A percentile compares a stretch with the other conserved stretches of the same genome.
Evolutionary conservation across 2,888 invertebrate species (phyloP).

Genomic region (Zele albiditarsus): DNA sequence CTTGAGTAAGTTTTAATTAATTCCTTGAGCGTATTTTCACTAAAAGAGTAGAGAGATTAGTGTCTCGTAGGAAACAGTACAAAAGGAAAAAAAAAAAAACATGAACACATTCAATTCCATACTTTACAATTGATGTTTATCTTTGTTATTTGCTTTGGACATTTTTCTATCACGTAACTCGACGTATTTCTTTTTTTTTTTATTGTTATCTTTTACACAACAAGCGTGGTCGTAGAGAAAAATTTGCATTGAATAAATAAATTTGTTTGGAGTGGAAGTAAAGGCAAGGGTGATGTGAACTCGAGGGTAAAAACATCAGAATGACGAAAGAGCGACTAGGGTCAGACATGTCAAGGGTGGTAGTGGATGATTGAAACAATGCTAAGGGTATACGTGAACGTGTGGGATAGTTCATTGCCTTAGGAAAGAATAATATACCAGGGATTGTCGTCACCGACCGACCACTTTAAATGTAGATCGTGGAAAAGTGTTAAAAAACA

Average conservation of each 20-base stretch:
- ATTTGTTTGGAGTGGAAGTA: not conserved
- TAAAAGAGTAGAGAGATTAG: not conserved
- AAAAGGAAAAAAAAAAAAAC: not conserved
- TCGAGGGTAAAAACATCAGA: constrained; percentile 16
- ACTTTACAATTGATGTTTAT: not conserved
- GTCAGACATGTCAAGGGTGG: constrained; percentile 3
- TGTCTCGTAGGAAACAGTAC: no score
- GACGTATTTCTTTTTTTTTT: not conserved
- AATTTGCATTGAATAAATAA: constrained; percentile 26
- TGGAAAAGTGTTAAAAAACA: constrained; percentile 7
- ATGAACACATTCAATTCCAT: not conserved
- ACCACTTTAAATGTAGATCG: constrained; percentile 22
- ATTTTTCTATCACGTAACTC: not conserved
- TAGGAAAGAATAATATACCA: constrained; percentile 16
- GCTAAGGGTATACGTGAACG: not conserved
- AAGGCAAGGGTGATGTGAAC: constrained; percentile 13
- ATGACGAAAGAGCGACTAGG: constrained; percentile 16
- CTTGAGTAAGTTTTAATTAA: constrained; percentile 8
- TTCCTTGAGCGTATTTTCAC: not conserved
- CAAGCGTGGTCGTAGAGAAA: not conserved
- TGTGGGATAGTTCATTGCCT: constrained; percentile 5
- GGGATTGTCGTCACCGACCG: constrained; percentile 6
- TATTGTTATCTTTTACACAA: not conserved
- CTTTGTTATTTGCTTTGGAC: not conserved
- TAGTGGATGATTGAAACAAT: constrained; percentile 17